These are phyloP conservation scores for Drosophila acutilabella DNA, from an alignment of 2,888 invertebrate genomes.

Conservation along the genomic window DNA sequence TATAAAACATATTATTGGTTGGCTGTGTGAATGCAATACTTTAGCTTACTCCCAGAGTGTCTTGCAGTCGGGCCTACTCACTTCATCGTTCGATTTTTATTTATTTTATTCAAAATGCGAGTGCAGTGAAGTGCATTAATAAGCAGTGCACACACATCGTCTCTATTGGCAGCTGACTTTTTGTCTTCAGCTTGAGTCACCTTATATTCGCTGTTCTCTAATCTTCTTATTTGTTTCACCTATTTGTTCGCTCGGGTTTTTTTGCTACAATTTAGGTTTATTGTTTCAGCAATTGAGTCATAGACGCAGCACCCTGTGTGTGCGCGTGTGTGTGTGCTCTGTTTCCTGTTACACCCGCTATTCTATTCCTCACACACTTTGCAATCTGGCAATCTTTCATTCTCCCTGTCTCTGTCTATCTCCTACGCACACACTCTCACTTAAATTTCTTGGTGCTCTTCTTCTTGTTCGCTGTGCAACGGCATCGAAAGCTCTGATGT, in stretches of 20 bases:
- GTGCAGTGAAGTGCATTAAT: constrained; percentile 28
- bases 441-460: constrained; percentile 3
- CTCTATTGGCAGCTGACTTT: neutral
- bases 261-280: neutral
- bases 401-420: neutral
- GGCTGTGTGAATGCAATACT: no score
- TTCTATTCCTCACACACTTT: constrained; percentile 2
- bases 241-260: neutral
- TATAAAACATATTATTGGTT: no score
- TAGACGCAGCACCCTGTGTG: constrained; percentile 6
- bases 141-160: constrained; percentile 8
- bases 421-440: neutral
- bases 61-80: neutral
- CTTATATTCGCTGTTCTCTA: neutral
- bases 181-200: constrained; percentile 16
- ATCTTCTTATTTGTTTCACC: neutral
- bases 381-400: neutral
- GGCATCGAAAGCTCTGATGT: constrained; percentile 57
- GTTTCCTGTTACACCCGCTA: constrained; percentile 28
- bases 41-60: neutral
- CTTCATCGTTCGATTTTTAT: neutral
- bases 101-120: neutral
- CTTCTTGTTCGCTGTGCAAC: constrained; percentile 49
- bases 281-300: constrained; percentile 36
- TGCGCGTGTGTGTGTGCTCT: neutral